Percentiles rank a stretch among this genome's conserved stretches.
These are phyloP conservation scores for Dysidea cf. avara DNA, from an alignment of 37 sponge, comb jelly and placozoan genomes.

Conservation along the genomic window DNA sequence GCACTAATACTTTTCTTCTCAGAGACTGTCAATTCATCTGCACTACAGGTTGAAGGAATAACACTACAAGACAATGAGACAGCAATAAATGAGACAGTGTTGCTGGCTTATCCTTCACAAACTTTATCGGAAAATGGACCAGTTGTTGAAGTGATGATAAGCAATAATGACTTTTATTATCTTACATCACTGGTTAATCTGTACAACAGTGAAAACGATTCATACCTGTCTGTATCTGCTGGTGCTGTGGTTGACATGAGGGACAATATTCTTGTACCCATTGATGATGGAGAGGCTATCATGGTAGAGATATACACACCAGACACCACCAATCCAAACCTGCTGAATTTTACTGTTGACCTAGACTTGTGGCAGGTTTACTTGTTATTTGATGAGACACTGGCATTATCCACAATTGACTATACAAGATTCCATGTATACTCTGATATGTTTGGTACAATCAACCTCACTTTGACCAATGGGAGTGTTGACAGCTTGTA, in stretches of 20 bases:
- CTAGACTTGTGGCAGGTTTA: constrained; percentile 65
- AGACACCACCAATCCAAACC: constrained; percentile 63
- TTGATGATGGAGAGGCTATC: constrained; percentile 44
- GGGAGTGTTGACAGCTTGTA: constrained; percentile 56
- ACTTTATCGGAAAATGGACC: constrained; percentile 28
- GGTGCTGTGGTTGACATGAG: constrained; percentile 77
- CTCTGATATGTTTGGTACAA: constrained; percentile 62
- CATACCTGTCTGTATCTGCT: constrained; percentile 61
- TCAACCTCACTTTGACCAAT: constrained; percentile 65
- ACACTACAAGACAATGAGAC: constrained; percentile 63
- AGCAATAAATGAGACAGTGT: constrained; percentile 21
- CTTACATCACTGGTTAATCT: constrained; percentile 69
- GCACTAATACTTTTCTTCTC: constrained; percentile 74
- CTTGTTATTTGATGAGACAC: constrained; percentile 81
- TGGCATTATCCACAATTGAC: constrained; percentile 62
- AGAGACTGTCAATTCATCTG: constrained; percentile 79
- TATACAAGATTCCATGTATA: constrained; percentile 61
- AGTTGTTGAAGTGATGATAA: constrained; percentile 34
- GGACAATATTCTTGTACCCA: constrained; percentile 58
- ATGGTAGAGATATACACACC: constrained; percentile 37
- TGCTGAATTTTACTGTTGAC: constrained; percentile 83
- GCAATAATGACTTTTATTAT: constrained; percentile 60
- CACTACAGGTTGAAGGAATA: constrained; percentile 59
- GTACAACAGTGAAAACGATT: constrained; percentile 66
- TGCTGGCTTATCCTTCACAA: constrained; percentile 26